These are phyloP conservation scores for Neoitamus cyanurus DNA, from an alignment of 2,888 invertebrate species.

Conservation along the genomic window DNA sequence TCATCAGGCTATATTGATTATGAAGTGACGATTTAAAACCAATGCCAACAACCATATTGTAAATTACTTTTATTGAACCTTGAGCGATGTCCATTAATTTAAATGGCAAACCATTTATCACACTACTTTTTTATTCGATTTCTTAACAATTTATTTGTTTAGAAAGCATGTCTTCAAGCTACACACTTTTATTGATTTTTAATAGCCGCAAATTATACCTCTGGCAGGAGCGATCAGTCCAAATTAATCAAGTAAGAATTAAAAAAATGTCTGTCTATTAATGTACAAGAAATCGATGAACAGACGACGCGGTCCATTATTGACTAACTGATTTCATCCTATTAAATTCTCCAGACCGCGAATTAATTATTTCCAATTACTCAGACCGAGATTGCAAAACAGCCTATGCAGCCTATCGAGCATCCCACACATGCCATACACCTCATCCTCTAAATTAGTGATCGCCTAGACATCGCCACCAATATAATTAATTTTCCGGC, in stretches of 20 bases:
- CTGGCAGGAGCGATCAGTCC: no score
- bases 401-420: not conserved
- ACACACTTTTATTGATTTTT: not conserved
- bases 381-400: not conserved
- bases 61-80: no score
- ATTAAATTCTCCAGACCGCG: not conserved
- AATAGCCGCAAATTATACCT: not conserved
- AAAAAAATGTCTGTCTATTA: not conserved
- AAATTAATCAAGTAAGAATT: not conserved
- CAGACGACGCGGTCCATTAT: not conserved
- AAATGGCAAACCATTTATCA: not conserved
- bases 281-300: not conserved
- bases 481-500: not conserved
- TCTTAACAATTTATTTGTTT: no score
- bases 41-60: no score
- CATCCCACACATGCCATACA: not conserved
- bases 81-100: no score
- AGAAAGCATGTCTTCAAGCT: not conserved
- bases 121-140: no score
- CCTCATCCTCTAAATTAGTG: not conserved
- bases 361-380: not conserved
- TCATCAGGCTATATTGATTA: no score
- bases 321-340: not conserved
- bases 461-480: not conserved
- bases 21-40: no score